A percentile compares a stretch with the other conserved stretches of the same genome.
Evolutionary conservation across 2,797 vertebrate species (phyloP).

Genomic region (Enteromius viviparus): DNA sequence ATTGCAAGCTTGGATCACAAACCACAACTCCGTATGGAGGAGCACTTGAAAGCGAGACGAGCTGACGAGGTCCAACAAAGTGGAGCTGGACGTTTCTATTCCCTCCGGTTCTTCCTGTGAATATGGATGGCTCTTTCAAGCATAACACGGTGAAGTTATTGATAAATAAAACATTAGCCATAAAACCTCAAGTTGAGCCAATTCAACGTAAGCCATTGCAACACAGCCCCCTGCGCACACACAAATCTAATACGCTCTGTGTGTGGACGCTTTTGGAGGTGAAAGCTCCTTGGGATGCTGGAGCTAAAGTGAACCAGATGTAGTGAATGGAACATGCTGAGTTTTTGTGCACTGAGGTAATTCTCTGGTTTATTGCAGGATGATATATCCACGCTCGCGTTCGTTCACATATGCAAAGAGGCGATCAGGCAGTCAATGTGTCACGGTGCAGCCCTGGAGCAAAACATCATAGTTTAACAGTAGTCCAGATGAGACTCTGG

Average conservation of each 20-base stretch:
- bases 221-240: conserved; percentile 54
- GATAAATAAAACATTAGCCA: conserved; percentile 68
- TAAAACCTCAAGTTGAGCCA: conserved; percentile 66
- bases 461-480: conserved; percentile 44
- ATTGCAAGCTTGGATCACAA: conserved; percentile 63
- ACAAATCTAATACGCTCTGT: conserved; percentile 60
- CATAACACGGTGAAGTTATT: conserved; percentile 56
- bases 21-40: conserved; percentile 66
- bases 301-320: conserved; percentile 83
- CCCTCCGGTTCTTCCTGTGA: conserved; percentile 47
- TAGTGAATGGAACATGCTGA: conserved; percentile 70
- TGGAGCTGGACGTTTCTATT: conserved; percentile 57
- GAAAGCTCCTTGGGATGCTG: conserved; percentile 74
- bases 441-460: conserved; percentile 36
- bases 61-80: conserved; percentile 43
- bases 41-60: background rate
- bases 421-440: conserved; percentile 33
- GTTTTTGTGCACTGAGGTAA: conserved; percentile 75
- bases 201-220: conserved; percentile 56
- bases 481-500: conserved; percentile 48
- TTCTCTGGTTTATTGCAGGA: conserved; percentile 62
- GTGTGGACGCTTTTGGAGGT: conserved; percentile 60
- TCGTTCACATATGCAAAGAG: conserved; percentile 60
- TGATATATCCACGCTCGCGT: conserved; percentile 49
- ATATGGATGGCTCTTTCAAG: conserved; percentile 63